These are phyloP conservation scores for Lycophotia porphyrea DNA, from an alignment of 2,888 invertebrate genomes.

Conservation along the genomic window DNA sequence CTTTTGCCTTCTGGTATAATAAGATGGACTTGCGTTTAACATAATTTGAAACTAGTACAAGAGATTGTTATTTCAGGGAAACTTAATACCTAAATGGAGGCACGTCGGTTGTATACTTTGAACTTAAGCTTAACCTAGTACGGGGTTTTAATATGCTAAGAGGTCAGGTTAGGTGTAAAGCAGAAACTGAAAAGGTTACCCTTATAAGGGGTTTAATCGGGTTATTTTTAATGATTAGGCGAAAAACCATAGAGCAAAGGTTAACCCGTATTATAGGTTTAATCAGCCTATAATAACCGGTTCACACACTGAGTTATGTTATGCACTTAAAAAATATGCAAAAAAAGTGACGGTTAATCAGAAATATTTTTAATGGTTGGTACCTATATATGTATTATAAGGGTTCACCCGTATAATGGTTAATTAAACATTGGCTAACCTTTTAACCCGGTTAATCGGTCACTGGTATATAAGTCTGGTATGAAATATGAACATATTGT, in stretches of 20 bases:
- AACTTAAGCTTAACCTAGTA: neutral
- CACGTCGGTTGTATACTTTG: neutral
- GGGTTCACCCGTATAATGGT: neutral
- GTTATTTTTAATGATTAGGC: neutral
- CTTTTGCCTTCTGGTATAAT: conserved; percentile 41
- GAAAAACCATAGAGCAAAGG: neutral
- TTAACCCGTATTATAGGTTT: neutral
- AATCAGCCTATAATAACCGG: neutral
- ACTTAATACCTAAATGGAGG: neutral
- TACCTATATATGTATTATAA: neutral
- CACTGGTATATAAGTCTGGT: neutral
- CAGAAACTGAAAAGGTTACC: neutral
- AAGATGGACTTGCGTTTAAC: conserved; percentile 31
- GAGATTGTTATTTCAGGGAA: conserved; percentile 34
- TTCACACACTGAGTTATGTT: neutral
- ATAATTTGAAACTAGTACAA: conserved; percentile 26
- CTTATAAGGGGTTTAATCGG: neutral
- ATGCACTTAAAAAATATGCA: neutral
- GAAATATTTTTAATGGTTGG: neutral
- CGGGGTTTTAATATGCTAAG: neutral
- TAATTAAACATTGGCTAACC: neutral
- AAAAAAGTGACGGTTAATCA: neutral
- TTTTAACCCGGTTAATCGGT: neutral
- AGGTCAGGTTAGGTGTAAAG: neutral
- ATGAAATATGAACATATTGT: neutral